Base-by-base conservation (phyloP, 2,113 vertebrate genomes). In the Monopterus albus region DNA sequence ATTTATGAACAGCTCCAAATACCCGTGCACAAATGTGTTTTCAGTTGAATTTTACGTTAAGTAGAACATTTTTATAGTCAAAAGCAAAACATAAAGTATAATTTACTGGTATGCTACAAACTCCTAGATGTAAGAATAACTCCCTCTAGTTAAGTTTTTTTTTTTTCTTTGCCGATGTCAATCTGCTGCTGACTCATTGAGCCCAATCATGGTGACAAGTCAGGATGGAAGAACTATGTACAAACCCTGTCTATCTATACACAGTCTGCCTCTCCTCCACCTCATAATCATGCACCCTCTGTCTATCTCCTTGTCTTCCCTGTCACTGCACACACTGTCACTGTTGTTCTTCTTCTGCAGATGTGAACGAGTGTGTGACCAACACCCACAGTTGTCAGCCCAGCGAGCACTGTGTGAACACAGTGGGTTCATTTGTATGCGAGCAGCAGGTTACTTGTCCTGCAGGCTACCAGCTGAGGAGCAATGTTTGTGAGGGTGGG, bases 291-390 rank as follows among this genome's bases (percentile, higher is more conserved):
- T 21, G 11, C 38, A 29, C 15, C n/a, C 36, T 55, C 14, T 28
- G 23, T 13, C 51, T 29, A 0, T 13, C 56, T 11, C 38, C 3
- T 23, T 18, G 1, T 29, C n/a, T 14, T 26, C 25, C 13, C 42
- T 17, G 40, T 42, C 31, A 52, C 40, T 26, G 59, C 26, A 20
- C 42, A 62, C 67, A 56, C 38, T 43, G 25, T 42, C 38, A 43
- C 50, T 17, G 7, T 56, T 77, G 75, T 29, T 60, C 61, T 6
- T 81, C 61, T 64, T 47, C 75, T 67, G n/a, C 87, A 98, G 97
- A 98, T 89, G 87, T 96, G 75, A 95, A 98, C 4, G 96, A 98
- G 87, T 98, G 96, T 9, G 74, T 93, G 64, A 92, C 92, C 5
- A 92, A 93, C 62, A 64, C 82, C 0, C 96, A 98, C 89, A 95